Evolutionary conservation across 2,888 invertebrate genomes (phyloP), one percentile per base, ranked within the genome.

Genomic region (Allolobophora icterica): DNA sequence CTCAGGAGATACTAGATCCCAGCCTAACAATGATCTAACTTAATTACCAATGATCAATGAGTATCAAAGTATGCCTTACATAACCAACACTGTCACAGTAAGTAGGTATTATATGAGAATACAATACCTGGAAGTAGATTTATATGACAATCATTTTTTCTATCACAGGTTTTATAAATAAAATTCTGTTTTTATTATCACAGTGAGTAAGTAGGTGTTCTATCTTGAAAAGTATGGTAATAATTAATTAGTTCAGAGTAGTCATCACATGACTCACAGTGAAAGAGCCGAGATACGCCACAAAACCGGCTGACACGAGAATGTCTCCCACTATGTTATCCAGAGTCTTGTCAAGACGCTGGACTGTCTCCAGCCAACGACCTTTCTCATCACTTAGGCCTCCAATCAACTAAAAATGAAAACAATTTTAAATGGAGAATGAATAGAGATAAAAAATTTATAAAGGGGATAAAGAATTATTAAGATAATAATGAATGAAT

Each of bases 331-430:
- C 94, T 91, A 95, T 94, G 93, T 95, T 95, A 91, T 94, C 93
- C 21, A 95, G 93, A 24, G 94, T 92, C 40, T 92, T 93, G 89
- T 95, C 94, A 40, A 95, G 93, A 30, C 93, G 93, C 40, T 94
- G 93, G 13, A 95, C 95, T 33, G 95, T 95, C 90, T 95, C 95
- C 92, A 94, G 94, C 96, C 96, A 96, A 91, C 96, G 93, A n/a
- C 94, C 94, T 92, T 95, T 96, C 93, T 96, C 96, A 93, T 95
- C 95, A 3, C 95, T 95, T 90, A 96, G 93, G 8, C 96, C 95
- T 92, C 95, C 95, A 90, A 93, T 93, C 90, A 93, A 90, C 93
- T 93, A 87, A 84, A 33, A 89, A n/a, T n/a, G 8, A 71, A 71
- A 30, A 71, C 30, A n/a, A 8, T 71, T 30, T 45, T 11, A 45